A percentile compares a stretch with the other conserved stretches of the same genome.
Evolutionary conservation across 35 echinoderm and acorn worm species (phyloP).

Genomic region (Patiria miniata): DNA sequence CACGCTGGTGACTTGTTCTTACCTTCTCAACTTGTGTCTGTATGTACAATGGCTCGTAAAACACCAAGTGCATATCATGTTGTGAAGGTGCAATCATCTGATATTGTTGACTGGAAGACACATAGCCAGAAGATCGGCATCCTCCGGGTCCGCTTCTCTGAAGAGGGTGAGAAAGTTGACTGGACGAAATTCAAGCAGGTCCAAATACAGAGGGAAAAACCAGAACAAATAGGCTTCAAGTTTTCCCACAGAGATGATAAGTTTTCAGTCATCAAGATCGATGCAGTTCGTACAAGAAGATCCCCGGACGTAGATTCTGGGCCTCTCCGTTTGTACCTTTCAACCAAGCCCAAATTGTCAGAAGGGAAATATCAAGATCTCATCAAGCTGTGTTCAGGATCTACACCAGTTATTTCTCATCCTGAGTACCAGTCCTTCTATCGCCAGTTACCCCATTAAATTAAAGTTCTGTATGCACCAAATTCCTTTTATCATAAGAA

Average conservation of each 20-base stretch:
- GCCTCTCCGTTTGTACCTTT: background rate
- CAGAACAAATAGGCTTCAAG: background rate
- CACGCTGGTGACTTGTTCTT: too few relatives aligned
- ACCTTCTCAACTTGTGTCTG: too few relatives aligned
- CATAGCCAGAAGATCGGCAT: background rate
- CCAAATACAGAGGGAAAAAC: background rate
- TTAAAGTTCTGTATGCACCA: too few relatives aligned
- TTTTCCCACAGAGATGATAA: background rate
- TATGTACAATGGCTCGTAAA: background rate
- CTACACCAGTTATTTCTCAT: background rate
- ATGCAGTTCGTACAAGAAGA: background rate
- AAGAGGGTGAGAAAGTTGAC: background rate
- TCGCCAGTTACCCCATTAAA: background rate
- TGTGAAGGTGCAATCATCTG: background rate
- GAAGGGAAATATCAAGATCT: background rate
- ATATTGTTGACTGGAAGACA: constrained; percentile 52
- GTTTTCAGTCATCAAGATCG: background rate
- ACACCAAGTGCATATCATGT: constrained; percentile 15
- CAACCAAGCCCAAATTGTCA: background rate
- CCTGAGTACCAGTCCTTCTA: background rate
- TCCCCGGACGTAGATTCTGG: background rate
- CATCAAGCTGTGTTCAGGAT: background rate
- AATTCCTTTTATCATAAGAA: too few relatives aligned
- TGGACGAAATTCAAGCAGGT: constrained; percentile 26
- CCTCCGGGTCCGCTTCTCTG: background rate